Evolutionary conservation across 2,888 invertebrate species (phyloP), one percentile per base, ranked within the genome.

Genomic region (Oxycera nigricornis): DNA sequence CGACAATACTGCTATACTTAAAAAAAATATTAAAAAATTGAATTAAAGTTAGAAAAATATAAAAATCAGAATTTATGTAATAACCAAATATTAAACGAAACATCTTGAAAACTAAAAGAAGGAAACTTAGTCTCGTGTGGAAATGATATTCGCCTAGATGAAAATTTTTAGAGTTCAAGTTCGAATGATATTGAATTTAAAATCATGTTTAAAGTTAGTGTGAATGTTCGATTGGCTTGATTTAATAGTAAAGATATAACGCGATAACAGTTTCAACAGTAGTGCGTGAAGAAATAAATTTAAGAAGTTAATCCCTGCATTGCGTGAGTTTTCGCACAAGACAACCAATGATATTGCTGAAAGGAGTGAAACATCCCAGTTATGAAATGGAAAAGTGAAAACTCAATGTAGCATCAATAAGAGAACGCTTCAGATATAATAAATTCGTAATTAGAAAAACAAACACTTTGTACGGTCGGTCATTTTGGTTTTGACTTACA

Each of bases 1-100:
- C 78, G 78, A 78, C 77, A 78, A 78, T 52, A 65, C 65, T 65
- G 28, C 20, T 14, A 70, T 55, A 20, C 3, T 30, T 30, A n/a
- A 3, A 61, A 28, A 28, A 61, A 61, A 28, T 6, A 11, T n/a
- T 35, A n/a, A 41, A 65, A 65, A 61, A 46, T 46, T 46, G 46
- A 46, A 17, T 3, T 11, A 46, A 46, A 46, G 17, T 46, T 17
- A n/a, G 17, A 17, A 17, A 46, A 46, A 46, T 14, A 46, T 46
- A 46, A 17, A 46, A 46, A 46, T 46, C 46, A 14, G 2, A 46
- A 7, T 46, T 14, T n/a, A n/a, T n/a, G n/a, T n/a, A n/a, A 46
- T 35, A 35, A 2, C 17, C 17, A 46, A 14, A 46, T 46, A n/a
- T 14, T 46, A 46, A 46, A 46, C n/a, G n/a, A n/a, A n/a, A n/a